Evolutionary conservation across 2,113 vertebrate genomes (phyloP).

Genomic region (Lontra canadensis): DNA sequence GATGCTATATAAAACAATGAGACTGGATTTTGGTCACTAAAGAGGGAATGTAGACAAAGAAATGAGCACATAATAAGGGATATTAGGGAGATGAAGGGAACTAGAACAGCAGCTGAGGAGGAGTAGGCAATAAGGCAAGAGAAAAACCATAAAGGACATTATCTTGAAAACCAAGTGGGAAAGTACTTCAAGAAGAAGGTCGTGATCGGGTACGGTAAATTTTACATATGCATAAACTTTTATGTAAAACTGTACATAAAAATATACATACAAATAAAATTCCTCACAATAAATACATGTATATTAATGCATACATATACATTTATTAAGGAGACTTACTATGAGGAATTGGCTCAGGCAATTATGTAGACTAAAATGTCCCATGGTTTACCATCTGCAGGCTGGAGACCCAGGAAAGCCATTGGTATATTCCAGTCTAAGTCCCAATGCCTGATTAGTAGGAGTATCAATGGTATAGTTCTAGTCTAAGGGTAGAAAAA

Average conservation of each 20-base stretch:
- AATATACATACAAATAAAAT: neutral
- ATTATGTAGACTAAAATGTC: neutral
- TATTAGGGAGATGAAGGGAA: neutral
- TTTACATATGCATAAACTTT: neutral
- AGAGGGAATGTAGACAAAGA: neutral
- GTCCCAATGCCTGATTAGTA: neutral
- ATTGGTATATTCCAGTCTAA: neutral
- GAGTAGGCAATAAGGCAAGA: neutral
- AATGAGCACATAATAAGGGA: neutral
- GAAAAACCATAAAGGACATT: neutral
- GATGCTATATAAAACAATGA: neutral
- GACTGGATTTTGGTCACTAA: neutral
- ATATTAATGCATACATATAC: neutral
- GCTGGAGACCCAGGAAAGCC: neutral
- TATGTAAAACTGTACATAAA: neutral
- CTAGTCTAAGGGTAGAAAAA: too few relatives aligned
- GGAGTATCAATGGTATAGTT: neutral
- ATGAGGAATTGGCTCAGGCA: neutral
- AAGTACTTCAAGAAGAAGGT: neutral
- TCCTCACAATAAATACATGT: neutral
- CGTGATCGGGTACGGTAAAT: neutral
- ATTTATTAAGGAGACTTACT: neutral
- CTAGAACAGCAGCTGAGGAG: neutral
- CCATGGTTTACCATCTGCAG: neutral
- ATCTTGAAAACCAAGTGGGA: slow-evolving; percentile 22